These are phyloP conservation scores for Glyphotaelius pellucidus DNA, from an alignment of 2,888 invertebrate genomes.

Conservation along the genomic window DNA sequence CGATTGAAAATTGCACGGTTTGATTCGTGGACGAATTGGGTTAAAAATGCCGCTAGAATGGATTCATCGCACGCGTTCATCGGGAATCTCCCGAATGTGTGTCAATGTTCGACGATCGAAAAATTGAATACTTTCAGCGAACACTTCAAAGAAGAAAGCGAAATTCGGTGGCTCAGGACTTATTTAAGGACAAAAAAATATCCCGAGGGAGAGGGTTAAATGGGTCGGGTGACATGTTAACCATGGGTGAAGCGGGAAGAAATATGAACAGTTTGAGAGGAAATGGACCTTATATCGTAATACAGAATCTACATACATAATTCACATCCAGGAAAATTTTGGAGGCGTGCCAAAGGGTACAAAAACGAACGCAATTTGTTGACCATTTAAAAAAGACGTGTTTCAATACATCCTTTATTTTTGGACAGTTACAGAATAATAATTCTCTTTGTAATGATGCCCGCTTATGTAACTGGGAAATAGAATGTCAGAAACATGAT, in stretches of 20 bases:
- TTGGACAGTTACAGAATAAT: neutral
- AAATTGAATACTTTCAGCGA: neutral
- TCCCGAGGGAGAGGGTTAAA: constrained; percentile 37
- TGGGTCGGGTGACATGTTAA: constrained; percentile 45
- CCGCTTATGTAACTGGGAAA: neutral
- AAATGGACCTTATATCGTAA: constrained; percentile 32
- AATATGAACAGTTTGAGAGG: constrained; percentile 31
- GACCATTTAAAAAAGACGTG: constrained; percentile 9
- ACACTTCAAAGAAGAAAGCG: constrained; percentile 16
- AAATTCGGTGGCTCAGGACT: neutral
- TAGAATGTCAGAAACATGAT: neutral
- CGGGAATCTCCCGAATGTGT: neutral
- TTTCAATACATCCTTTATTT: constrained; percentile 2
- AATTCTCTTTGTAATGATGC: neutral
- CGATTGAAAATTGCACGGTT: neutral
- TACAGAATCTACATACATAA: constrained; percentile 18
- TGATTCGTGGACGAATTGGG: neutral
- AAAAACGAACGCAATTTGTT: neutral
- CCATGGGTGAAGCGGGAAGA: constrained; percentile 17
- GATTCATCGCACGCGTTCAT: neutral
- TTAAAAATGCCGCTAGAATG: neutral
- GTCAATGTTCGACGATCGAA: neutral
- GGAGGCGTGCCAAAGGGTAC: constrained; percentile 16
- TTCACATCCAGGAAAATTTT: neutral
- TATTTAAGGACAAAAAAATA: constrained; percentile 39